phyloP scores from a whole-genome alignment of 1,140 invertebrate genomes.

The Harpegnathos saltator region DNA sequence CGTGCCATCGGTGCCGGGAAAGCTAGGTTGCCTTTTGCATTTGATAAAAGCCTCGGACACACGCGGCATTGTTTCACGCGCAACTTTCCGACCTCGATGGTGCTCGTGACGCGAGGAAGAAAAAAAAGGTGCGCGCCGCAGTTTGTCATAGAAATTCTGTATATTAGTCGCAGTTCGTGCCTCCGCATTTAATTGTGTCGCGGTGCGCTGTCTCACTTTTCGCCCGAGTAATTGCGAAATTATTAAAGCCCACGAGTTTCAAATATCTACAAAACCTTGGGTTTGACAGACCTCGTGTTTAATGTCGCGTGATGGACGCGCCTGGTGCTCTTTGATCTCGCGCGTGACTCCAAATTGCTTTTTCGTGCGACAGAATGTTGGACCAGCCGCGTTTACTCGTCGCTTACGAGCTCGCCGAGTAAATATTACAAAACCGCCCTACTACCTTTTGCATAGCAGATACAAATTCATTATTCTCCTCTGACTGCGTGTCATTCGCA shows the following conservation, averaged over 20 bases:
- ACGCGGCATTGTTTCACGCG: background rate
- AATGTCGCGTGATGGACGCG: conserved; percentile 12
- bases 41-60: too few relatives aligned
- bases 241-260: conserved; percentile 25
- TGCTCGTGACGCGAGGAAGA: background rate
- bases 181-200: background rate
- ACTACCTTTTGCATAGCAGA: conserved; percentile 1
- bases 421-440: conserved; percentile 48
- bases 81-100: background rate
- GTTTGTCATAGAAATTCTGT: background rate
- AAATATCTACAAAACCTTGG: conserved; percentile 44
- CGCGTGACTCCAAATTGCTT: conserved; percentile 46
- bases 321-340: conserved; percentile 49
- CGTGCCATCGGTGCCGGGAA: too few relatives aligned
- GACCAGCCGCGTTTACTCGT: conserved; percentile 29
- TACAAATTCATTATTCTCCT: conserved; percentile 32
- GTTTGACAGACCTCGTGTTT: conserved; percentile 16
- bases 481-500: background rate
- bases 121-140: background rate
- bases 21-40: too few relatives aligned
- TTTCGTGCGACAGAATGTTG: conserved; percentile 34
- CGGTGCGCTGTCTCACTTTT: background rate
- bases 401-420: conserved; percentile 40
- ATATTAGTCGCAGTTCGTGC: background rate
- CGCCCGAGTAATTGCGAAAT: conserved; percentile 1